Base-by-base conservation (phyloP, 2,797 vertebrate genomes). In the Falco novaeseelandiae region DNA sequence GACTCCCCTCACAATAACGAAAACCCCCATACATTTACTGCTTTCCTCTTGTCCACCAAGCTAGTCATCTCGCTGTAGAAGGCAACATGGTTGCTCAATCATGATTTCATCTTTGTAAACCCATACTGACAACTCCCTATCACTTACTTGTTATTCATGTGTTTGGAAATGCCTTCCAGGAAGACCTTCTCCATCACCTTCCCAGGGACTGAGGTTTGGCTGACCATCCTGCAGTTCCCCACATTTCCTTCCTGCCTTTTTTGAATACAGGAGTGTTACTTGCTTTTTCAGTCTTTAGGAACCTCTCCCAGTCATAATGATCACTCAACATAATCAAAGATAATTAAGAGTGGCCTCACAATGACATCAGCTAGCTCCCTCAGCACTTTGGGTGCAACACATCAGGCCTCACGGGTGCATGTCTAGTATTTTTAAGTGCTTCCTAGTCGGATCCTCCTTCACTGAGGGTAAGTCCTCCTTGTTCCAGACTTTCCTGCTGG, bases 351-450 rank as follows among this genome's bases (percentile, higher is more conserved):
- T 18, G 44, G 46, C 23, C 48, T 83, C 4, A 3, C 18, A 63
- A 12, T 51, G 32, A 51, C 52, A 85, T 34, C 46, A 72, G 27
- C n/a, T 26, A 83, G 20, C 38, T 79, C 25, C 46, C 32, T 58
- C n/a, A 49, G 72, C 42, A 32, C 22, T 49, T 44, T 5, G 12
- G 48, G 21, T 62, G 21, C 48, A 76, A 63, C 36, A 42, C 3
- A 0, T 29, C 32, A 51, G 34, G 30, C 42, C 36, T 69, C 48
- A 55, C 0, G 1, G 23, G 29, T 21, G 2, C 32, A 18, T 2
- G 9, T 57, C 8, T 72, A 70, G n/a, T 38, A 27, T 44, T 23
- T 44, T 44, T 55, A 48, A 76, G 21, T n/a, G 19, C 36, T 58
- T 36, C 58, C 27, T 40, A 30, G 25, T 30, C n/a, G 65, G 72